A percentile compares a stretch with the other conserved stretches of the same genome.
Evolutionary conservation across 2,888 invertebrate species (phyloP).

Genomic region (Eristalinus sepulchralis): DNA sequence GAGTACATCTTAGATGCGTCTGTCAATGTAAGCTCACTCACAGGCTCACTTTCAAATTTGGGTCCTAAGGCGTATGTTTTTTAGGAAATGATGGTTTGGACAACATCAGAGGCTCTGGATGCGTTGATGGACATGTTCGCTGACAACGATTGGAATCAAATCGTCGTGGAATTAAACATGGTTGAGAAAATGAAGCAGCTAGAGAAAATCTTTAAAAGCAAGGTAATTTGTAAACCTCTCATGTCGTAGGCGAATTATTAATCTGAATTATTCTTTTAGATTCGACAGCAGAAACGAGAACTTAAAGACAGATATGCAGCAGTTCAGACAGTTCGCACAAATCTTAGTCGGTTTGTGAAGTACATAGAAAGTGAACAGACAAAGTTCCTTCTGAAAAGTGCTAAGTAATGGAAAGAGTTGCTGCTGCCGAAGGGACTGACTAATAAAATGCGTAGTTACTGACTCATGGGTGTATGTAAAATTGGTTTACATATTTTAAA

Average conservation of each 20-base stretch:
- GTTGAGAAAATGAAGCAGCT: conserved; percentile 84
- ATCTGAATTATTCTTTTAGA: conserved; percentile 80
- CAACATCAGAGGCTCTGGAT: conserved; percentile 88
- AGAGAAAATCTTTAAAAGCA: conserved; percentile 84
- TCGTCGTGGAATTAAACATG: conserved; percentile 85
- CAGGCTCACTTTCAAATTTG: background rate
- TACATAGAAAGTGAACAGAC: conserved; percentile 80
- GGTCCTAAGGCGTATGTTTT: background rate
- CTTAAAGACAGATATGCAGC: conserved; percentile 86
- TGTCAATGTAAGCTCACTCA: conserved; percentile 70
- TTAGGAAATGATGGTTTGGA: conserved; percentile 86
- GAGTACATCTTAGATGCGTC: conserved; percentile 84
- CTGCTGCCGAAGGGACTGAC: background rate
- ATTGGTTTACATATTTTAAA: background rate
- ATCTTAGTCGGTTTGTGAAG: conserved; percentile 87
- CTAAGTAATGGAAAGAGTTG: conserved; percentile 1
- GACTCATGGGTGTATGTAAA: background rate
- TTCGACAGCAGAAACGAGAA: conserved; percentile 84
- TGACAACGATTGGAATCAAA: conserved; percentile 87
- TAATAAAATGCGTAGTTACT: background rate
- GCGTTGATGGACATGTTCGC: conserved; percentile 89
- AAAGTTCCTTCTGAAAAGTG: conserved; percentile 54
- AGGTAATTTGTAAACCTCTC: conserved; percentile 81
- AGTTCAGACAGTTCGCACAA: conserved; percentile 86
- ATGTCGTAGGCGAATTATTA: background rate